Evolutionary conservation across 2,888 invertebrate species (phyloP).

Genomic region (Amphiduros pacificus): DNA sequence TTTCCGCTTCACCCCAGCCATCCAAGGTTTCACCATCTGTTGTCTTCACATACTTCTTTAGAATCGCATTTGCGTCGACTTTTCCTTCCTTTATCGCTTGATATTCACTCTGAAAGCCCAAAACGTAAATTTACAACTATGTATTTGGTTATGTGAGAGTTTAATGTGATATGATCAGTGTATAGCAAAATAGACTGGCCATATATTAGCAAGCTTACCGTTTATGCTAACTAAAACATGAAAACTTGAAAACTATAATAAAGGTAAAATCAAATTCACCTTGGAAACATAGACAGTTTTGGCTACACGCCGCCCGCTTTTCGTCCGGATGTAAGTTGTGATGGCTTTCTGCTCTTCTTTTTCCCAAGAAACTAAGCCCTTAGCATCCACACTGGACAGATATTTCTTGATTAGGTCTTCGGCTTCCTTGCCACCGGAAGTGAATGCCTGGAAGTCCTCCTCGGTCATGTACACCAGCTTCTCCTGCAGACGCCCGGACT

Average conservation of each 20-base stretch:
- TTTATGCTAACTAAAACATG: too few relatives aligned
- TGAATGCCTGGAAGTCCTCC: slow-evolving; percentile 34
- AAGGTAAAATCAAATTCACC: too few relatives aligned
- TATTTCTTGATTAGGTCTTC: slow-evolving; percentile 40
- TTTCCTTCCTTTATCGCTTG: slow-evolving; percentile 52
- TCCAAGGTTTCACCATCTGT: slow-evolving; percentile 49
- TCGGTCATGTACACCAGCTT: slow-evolving; percentile 36
- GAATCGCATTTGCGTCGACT: slow-evolving; percentile 34
- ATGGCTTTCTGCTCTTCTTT: slow-evolving; percentile 56
- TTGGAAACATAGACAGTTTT: slow-evolving; percentile 51
- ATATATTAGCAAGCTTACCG: too few relatives aligned
- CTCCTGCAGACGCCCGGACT: slow-evolving; percentile 37
- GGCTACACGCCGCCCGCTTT: slow-evolving; percentile 54
- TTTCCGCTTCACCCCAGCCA: slow-evolving; percentile 56
- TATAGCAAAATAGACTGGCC: too few relatives aligned
- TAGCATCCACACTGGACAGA: slow-evolving; percentile 43
- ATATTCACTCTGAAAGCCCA: too few relatives aligned
- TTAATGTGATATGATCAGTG: too few relatives aligned
- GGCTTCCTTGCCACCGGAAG: slow-evolving; percentile 27
- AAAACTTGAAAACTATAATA: too few relatives aligned
- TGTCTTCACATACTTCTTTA: slow-evolving; percentile 47
- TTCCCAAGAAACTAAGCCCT: slow-evolving; percentile 53
- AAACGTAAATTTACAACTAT: too few relatives aligned
- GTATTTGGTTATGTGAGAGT: too few relatives aligned
- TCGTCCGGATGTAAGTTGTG: slow-evolving; percentile 56